These are phyloP conservation scores for Somateria mollissima DNA, from an alignment of 2,797 vertebrate species.

Conservation along the genomic window DNA sequence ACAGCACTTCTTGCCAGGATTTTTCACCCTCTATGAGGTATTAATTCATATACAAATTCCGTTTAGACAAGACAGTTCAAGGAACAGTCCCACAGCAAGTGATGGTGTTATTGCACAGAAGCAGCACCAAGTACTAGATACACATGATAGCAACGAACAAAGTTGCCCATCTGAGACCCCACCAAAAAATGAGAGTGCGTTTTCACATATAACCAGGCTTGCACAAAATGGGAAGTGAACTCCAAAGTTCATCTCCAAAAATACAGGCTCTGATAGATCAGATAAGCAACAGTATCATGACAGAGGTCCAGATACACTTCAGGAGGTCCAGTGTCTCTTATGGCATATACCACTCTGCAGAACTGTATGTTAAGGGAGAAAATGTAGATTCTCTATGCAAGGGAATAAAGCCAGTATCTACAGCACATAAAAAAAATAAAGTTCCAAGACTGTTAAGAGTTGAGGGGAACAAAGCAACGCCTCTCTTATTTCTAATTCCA, in stretches of 20 bases:
- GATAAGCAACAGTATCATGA: neutral
- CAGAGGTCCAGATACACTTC: neutral
- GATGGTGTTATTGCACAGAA: neutral
- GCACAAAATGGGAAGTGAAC: neutral
- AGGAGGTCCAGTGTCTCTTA: neutral
- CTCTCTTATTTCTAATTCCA: slow-evolving; percentile 12
- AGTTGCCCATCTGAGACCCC: neutral
- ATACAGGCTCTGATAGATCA: neutral
- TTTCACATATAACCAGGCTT: neutral
- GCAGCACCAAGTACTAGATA: neutral
- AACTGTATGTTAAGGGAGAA: neutral
- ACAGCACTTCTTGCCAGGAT: neutral
- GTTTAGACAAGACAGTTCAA: neutral
- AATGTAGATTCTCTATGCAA: neutral
- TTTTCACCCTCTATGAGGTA: neutral
- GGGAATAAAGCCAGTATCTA: neutral
- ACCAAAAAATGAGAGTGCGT: neutral
- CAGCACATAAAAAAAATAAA: neutral
- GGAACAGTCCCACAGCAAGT: neutral
- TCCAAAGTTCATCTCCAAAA: neutral
- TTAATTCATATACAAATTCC: neutral
- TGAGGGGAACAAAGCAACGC: neutral
- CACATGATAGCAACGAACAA: neutral
- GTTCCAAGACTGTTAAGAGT: neutral
- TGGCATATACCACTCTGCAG: neutral